phyloP scores from a whole-genome alignment of 1,140 invertebrate genomes.

The Phenacoccus solenopsis region DNA sequence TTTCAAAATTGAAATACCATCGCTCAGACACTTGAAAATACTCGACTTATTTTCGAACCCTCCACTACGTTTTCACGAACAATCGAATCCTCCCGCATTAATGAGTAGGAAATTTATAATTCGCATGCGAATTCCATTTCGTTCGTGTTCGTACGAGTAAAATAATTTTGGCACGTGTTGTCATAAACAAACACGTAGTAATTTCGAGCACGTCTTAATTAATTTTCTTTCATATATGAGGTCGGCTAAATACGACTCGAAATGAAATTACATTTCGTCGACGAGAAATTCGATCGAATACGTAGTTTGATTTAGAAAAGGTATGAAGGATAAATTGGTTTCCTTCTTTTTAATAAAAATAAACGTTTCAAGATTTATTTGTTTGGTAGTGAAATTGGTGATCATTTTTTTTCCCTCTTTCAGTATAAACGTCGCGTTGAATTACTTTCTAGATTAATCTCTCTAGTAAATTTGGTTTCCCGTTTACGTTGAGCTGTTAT shows the following conservation, averaged over 20 bases:
- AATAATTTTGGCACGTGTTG: neutral
- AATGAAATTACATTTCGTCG: neutral
- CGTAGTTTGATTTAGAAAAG: neutral
- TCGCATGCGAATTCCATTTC: too few species aligned
- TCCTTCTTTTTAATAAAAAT: too few species aligned
- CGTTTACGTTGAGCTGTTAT: too few species aligned
- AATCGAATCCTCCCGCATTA: too few species aligned
- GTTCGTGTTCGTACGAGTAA: neutral
- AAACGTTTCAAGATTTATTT: too few species aligned
- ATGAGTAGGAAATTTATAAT: too few species aligned
- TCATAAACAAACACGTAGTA: neutral
- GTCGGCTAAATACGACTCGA: neutral
- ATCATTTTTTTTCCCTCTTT: too few species aligned
- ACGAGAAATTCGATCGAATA: neutral
- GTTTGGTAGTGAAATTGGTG: neutral
- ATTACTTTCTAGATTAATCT: neutral
- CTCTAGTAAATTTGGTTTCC: neutral
- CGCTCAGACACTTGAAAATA: too few species aligned
- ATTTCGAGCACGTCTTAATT: neutral
- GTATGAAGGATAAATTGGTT: neutral
- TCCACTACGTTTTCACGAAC: too few species aligned
- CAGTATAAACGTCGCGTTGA: neutral
- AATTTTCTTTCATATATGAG: conserved; percentile 3
- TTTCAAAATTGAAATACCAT: too few species aligned
- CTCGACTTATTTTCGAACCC: too few species aligned